A percentile compares a stretch with the other conserved stretches of the same genome.
Evolutionary conservation across 2,797 vertebrate species (phyloP).

Genomic region (Oreochromis mossambicus): DNA sequence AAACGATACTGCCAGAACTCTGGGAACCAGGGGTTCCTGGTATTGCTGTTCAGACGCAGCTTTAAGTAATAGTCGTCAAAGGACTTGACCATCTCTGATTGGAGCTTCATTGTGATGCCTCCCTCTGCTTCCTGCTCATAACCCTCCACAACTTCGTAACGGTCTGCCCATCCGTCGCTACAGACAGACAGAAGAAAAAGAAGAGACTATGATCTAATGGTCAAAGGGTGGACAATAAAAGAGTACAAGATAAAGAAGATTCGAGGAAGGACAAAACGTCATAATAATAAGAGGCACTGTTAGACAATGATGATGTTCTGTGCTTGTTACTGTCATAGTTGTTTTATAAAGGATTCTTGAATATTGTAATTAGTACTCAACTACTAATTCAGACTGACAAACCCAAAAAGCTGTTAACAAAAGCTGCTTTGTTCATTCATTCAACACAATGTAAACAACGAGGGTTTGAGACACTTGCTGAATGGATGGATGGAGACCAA

Average conservation of each 20-base stretch:
- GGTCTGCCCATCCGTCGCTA: conserved; percentile 98
- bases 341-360: neutral
- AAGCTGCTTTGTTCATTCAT: neutral
- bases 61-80: conserved; percentile 97
- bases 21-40: conserved; percentile 94
- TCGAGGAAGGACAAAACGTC: neutral
- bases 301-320: neutral
- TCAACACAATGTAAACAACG: neutral
- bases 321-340: neutral
- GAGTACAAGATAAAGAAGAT: neutral
- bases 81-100: conserved; percentile 88
- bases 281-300: neutral
- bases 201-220: neutral
- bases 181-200: neutral
- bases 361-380: neutral
- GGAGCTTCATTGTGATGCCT: conserved; percentile 97
- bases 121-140: conserved; percentile 95
- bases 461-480: neutral
- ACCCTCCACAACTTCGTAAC: conserved; percentile 96
- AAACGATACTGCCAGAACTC: conserved; percentile 99
- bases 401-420: neutral
- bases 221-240: neutral
- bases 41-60: conserved; percentile 88
- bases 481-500: neutral
- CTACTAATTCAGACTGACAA: neutral